Conservation (phyloP, 1,140 invertebrate species). For the Drosophila asahinai region DNA sequence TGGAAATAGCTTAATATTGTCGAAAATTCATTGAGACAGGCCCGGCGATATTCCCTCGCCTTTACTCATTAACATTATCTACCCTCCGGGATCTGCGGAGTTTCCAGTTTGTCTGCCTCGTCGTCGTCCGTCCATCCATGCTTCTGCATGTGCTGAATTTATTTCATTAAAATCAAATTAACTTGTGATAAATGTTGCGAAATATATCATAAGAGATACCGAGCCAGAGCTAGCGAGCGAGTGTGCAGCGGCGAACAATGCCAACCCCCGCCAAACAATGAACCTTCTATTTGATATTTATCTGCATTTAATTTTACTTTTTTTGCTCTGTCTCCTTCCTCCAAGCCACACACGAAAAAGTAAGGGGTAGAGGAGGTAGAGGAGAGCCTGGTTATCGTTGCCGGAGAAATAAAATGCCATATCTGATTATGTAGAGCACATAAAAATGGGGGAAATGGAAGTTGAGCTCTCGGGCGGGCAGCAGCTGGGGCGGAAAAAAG, state of each 20-base stretch:
- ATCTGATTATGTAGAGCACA: conserved; percentile 81
- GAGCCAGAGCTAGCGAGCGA: not conserved
- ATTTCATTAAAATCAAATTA: conserved; percentile 84
- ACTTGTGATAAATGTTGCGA: conserved; percentile 82
- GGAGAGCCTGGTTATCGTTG: conserved; percentile 32
- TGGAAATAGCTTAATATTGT: conserved; percentile 78
- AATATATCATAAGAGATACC: conserved; percentile 76
- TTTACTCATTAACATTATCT: conserved; percentile 81
- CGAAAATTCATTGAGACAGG: conserved; percentile 68
- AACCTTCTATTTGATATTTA: conserved; percentile 82
- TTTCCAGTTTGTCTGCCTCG: conserved; percentile 64
- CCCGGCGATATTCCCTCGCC: conserved; percentile 26
- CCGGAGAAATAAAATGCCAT: conserved; percentile 77
- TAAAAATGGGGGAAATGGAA: conserved; percentile 53
- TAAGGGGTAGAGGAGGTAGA: conserved; percentile 9
- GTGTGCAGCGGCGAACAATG: conserved; percentile 25
- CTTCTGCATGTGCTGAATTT: conserved; percentile 61
- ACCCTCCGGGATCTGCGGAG: conserved; percentile 73
- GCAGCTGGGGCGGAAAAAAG: conserved; percentile 43
- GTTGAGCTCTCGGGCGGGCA: conserved; percentile 28
- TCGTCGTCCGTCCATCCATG: conserved; percentile 23
- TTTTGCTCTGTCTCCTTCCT: conserved; percentile 29
- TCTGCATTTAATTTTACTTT: conserved; percentile 69
- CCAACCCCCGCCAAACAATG: conserved; percentile 60
- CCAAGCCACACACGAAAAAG: conserved; percentile 28